phyloP scores from a whole-genome alignment of 2,797 vertebrate species.

The Gallinago solitaria region DNA sequence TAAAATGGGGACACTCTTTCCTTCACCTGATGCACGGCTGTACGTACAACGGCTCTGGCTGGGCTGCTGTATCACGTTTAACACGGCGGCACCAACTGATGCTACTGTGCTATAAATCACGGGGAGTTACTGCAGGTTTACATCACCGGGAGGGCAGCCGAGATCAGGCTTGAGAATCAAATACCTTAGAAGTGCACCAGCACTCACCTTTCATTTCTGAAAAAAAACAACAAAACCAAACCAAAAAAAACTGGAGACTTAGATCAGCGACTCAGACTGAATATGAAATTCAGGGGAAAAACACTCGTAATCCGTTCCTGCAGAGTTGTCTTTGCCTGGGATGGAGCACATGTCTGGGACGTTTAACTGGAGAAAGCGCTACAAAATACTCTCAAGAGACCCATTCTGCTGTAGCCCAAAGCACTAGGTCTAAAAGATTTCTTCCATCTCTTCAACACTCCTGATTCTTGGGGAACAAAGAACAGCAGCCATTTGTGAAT shows the following conservation, averaged over 20 bases:
- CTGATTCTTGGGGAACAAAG: neutral
- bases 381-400: neutral
- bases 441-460: neutral
- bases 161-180: neutral
- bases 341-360: neutral
- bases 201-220: neutral
- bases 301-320: neutral
- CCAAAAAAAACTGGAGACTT: neutral
- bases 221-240: neutral
- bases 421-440: neutral
- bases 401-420: neutral
- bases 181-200: neutral
- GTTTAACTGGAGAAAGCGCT: neutral
- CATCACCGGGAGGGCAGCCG: neutral
- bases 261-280: neutral
- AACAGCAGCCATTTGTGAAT: neutral
- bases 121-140: neutral
- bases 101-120: neutral
- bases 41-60: neutral
- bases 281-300: neutral
- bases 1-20: neutral
- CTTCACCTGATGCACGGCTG: neutral
- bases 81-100: neutral
- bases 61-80: neutral
- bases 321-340: neutral